Evolutionary conservation across 2,888 invertebrate genomes (phyloP).

Genomic region (Polydrusus cervinus): DNA sequence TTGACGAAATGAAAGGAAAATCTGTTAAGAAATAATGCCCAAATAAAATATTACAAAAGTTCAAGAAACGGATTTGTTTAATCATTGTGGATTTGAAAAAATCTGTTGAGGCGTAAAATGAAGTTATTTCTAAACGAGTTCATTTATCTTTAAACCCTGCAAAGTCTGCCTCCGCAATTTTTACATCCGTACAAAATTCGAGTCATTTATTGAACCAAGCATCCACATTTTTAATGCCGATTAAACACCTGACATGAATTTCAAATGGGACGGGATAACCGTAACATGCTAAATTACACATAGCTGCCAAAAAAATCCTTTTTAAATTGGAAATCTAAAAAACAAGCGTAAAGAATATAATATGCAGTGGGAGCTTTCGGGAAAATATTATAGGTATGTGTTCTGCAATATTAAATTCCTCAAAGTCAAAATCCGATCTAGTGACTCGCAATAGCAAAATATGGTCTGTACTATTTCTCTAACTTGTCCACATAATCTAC

Average conservation of each 20-base stretch:
- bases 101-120: not conserved
- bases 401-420: no score
- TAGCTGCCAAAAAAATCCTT: not conserved
- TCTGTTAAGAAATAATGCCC: no score
- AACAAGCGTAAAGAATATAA: not conserved
- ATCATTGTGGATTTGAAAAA: no score
- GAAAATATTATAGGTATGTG: no score
- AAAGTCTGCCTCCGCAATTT: not conserved
- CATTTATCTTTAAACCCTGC: not conserved
- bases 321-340: not conserved
- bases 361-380: no score
- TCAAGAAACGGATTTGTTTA: no score
- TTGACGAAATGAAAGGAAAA: no score
- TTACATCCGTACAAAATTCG: not conserved
- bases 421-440: no score
- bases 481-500: no score
- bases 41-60: no score
- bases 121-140: not conserved
- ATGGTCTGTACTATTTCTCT: no score
- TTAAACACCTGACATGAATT: constrained; percentile 13
- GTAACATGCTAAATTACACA: constrained; percentile 4
- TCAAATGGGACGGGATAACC: not conserved
- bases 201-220: not conserved
- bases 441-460: no score
- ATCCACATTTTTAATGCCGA: constrained; percentile 13